A percentile compares a stretch with the other conserved stretches of the same genome.
These are phyloP conservation scores for Alaudala cheleensis DNA, from an alignment of 2,113 vertebrate genomes.

Conservation along the genomic window DNA sequence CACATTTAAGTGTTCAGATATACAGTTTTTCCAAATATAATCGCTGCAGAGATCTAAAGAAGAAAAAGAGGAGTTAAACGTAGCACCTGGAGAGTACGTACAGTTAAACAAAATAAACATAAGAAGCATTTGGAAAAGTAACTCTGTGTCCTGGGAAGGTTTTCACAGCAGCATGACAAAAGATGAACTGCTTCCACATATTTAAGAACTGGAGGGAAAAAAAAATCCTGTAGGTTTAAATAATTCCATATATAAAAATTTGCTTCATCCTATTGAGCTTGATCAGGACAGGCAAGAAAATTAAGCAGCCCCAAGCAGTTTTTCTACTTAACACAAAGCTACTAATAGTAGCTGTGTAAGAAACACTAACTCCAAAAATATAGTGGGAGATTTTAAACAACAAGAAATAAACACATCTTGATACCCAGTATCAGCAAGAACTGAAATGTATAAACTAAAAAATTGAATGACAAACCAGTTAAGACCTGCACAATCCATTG, in stretches of 20 bases:
- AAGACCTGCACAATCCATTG: background rate
- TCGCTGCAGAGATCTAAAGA: slow-evolving; percentile 98
- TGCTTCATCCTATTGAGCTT: background rate
- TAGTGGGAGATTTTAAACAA: background rate
- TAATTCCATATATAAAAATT: background rate
- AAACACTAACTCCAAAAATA: background rate
- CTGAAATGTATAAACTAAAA: background rate
- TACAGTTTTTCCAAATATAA: slow-evolving; percentile 97
- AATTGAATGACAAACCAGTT: background rate
- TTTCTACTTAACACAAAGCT: background rate
- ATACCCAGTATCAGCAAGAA: background rate
- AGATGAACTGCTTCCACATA: slow-evolving; percentile 38
- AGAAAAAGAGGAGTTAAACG: slow-evolving; percentile 95
- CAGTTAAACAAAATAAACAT: slow-evolving; percentile 71
- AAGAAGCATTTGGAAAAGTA: slow-evolving; percentile 71
- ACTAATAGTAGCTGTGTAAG: background rate
- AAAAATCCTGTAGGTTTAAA: slow-evolving; percentile 23
- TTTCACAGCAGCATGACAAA: slow-evolving; percentile 36
- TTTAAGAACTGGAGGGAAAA: slow-evolving; percentile 5
- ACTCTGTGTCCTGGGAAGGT: slow-evolving; percentile 20
- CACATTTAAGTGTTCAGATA: slow-evolving; percentile 99
- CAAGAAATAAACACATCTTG: background rate
- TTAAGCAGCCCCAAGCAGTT: background rate
- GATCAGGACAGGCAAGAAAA: background rate
- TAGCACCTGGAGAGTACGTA: slow-evolving; percentile 71